Percentiles rank a stretch among this genome's conserved stretches.
Evolutionary conservation across 2,888 invertebrate species (phyloP).

Genomic region (Mythimna ferrago): DNA sequence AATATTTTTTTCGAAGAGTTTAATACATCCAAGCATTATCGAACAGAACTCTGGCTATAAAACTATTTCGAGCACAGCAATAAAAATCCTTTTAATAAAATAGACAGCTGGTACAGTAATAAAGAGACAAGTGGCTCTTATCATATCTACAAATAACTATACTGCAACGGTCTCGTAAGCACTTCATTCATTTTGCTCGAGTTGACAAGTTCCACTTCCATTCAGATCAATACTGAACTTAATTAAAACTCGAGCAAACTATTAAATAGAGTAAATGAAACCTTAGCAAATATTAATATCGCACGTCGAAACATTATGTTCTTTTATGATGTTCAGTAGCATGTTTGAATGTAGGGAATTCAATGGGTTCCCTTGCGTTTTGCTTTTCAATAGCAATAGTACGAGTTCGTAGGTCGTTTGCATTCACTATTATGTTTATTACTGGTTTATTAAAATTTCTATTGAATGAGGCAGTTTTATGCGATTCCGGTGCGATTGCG

Average conservation of each 20-base stretch:
- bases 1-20: too few species aligned
- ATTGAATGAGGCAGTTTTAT: neutral
- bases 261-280: constrained; percentile 31
- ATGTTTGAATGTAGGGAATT: constrained; percentile 37
- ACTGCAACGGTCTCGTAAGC: constrained; percentile 21
- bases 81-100: constrained; percentile 15
- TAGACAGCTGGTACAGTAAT: neutral
- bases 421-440: neutral
- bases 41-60: neutral
- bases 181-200: constrained; percentile 30
- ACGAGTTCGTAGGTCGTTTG: neutral
- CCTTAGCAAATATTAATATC: constrained; percentile 51
- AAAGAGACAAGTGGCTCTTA: neutral
- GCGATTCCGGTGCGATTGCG: too few species aligned
- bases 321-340: constrained; percentile 33
- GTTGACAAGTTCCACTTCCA: constrained; percentile 33
- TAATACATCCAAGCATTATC: neutral
- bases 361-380: constrained; percentile 25
- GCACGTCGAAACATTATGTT: constrained; percentile 38
- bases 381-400: constrained; percentile 11
- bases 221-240: constrained; percentile 40
- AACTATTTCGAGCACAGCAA: constrained; percentile 10
- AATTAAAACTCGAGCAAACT: constrained; percentile 53
- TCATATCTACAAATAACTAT: neutral
- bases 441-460: constrained; percentile 6